Conservation (phyloP, 2,797 vertebrate genomes). For the Sebastes matsubarae region DNA sequence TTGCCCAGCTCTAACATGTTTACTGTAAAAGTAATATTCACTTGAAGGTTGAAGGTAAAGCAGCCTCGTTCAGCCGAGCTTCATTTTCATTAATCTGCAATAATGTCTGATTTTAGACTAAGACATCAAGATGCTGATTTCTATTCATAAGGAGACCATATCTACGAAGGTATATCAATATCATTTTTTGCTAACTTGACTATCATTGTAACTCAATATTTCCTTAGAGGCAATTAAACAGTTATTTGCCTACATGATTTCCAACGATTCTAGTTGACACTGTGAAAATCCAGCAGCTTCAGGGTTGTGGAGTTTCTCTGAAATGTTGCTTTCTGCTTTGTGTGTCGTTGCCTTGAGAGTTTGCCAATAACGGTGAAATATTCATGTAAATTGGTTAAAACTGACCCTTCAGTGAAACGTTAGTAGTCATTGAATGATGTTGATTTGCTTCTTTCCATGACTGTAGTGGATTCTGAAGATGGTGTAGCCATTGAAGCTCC, state of each 20-base stretch:
- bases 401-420: background rate
- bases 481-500: conserved; percentile 83
- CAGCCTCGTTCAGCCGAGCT: background rate
- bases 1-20: background rate
- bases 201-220: background rate
- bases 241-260: background rate
- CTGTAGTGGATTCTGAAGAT: conserved; percentile 90
- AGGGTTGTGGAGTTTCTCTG: background rate
- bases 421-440: background rate
- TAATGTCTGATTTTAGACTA: background rate
- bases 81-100: background rate
- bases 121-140: background rate
- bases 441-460: conserved; percentile 24
- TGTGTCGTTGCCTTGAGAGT: background rate
- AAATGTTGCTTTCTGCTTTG: background rate
- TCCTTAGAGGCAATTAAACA: background rate
- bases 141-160: background rate
- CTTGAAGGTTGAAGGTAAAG: background rate
- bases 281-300: background rate
- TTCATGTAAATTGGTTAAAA: background rate
- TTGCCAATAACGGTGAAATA: background rate
- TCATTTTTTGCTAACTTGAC: background rate
- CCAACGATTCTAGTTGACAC: background rate
- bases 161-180: background rate
- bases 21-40: background rate